Evolutionary conservation across 2,888 invertebrate genomes (phyloP).

Genomic region (Lasioglossum zephyrum): DNA sequence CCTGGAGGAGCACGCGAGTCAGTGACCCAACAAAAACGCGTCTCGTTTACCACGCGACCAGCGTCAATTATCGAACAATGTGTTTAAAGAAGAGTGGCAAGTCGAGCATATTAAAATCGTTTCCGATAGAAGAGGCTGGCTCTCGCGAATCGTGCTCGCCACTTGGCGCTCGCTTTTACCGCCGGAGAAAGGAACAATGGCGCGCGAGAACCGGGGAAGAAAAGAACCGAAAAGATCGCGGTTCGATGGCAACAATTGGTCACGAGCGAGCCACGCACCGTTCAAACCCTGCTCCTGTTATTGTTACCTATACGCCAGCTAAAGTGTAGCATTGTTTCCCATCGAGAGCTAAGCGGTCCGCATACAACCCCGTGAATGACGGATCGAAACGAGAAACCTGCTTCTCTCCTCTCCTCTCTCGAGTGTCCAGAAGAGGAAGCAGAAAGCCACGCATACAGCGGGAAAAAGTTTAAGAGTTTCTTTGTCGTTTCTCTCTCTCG

Average conservation of each 20-base stretch:
- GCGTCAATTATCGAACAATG: constrained; percentile 28
- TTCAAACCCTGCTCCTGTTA: constrained; percentile 51
- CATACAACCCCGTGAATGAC: constrained; percentile 31
- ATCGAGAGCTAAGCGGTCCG: constrained; percentile 31
- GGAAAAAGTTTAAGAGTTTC: constrained; percentile 54
- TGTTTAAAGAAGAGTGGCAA: constrained; percentile 12
- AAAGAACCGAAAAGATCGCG: constrained; percentile 21
- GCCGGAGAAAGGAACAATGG: constrained; percentile 3
- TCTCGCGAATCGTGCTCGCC: constrained; percentile 57
- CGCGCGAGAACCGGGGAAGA: neutral
- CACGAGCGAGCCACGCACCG: constrained; percentile 41
- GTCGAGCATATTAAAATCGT: constrained; percentile 62
- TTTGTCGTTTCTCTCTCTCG: constrained; percentile 16
- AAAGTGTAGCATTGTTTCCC: constrained; percentile 70
- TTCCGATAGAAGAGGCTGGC: constrained; percentile 44
- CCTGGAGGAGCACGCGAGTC: neutral
- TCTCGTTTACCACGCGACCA: constrained; percentile 36
- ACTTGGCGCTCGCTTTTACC: constrained; percentile 45
- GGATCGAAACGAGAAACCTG: constrained; percentile 21
- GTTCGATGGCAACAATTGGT: constrained; percentile 41
- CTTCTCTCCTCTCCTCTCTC: constrained; percentile 32
- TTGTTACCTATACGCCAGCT: constrained; percentile 51
- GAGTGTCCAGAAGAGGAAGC: constrained; percentile 55
- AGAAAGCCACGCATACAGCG: constrained; percentile 52
- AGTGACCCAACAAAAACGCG: constrained; percentile 14